Evolutionary conservation across 2,888 invertebrate species (phyloP).

Genomic region (Norana najaformis): DNA sequence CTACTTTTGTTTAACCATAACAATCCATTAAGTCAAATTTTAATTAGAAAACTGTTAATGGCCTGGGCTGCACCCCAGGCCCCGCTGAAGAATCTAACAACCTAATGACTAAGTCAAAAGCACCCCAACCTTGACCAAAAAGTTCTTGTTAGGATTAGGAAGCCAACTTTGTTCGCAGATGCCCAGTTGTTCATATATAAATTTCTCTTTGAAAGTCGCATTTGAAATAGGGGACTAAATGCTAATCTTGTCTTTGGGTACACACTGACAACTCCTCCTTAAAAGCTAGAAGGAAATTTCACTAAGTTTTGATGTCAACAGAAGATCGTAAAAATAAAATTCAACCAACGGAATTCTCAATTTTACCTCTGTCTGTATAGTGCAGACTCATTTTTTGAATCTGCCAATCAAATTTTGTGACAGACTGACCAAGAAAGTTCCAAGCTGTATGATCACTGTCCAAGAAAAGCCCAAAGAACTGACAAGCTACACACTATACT

Average conservation of each 20-base stretch:
- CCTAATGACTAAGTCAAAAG: too few species aligned
- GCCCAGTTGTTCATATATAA: too few species aligned
- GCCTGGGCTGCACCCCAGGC: too few species aligned
- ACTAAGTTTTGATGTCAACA: background rate
- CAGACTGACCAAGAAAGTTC: background rate
- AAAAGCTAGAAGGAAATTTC: background rate
- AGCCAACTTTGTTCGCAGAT: too few species aligned
- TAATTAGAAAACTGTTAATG: too few species aligned
- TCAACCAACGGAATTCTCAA: background rate
- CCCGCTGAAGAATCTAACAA: too few species aligned
- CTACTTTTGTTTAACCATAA: too few species aligned
- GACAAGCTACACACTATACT: conserved; percentile 5
- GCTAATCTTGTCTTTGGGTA: background rate
- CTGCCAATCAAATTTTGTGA: background rate
- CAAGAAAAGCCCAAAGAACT: background rate
- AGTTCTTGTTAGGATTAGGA: too few species aligned
- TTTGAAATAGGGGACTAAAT: background rate
- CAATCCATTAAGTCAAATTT: too few species aligned
- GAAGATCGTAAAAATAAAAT: too few species aligned
- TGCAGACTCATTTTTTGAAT: background rate
- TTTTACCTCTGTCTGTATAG: background rate
- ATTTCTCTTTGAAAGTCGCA: too few species aligned
- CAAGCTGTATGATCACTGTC: background rate
- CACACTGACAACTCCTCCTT: background rate
- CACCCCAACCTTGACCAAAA: too few species aligned